Base-by-base conservation (phyloP, 2,888 invertebrate genomes). In the Aquatica leii region DNA sequence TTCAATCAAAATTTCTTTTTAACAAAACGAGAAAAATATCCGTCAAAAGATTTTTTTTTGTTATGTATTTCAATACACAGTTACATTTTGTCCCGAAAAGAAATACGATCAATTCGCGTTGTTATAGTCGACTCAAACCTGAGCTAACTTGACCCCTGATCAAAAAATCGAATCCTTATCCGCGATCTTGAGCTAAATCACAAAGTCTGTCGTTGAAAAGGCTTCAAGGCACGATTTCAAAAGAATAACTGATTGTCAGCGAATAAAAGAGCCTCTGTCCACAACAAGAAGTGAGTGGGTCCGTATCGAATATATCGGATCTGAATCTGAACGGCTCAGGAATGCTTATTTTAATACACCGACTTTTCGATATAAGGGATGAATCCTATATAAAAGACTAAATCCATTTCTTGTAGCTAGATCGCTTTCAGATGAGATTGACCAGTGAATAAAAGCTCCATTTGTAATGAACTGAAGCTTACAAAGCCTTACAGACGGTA, bases 341-440 rank as follows among this genome's bases (percentile, higher is more conserved):
- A 65, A 65, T 62, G 62, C 66, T 70, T 68, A 68, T 71, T 71
- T 69, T 69, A 66, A 69, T 69, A 66, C 65, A 67, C 70, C 69
- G 69, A 66, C 69, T 62, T 70, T 66, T 65, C 65, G 69, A 69
- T 69, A 69, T 61, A 58, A 49, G 58, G 68, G 63, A 67, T 61
- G 50, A 62, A 59, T 62, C 65, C 61, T 54, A 49, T 65, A 65
- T 59, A 65, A 65, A 65, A 65, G 76, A 74, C 75, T 70, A 77
- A 78, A 78, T 78, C 77, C 76, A 78, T 77, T 77, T 78, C 78
- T 78, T 76, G 75, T 77, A 76, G 77, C 77, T 69, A 75, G 78
- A 79, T 80, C 78, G 79, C 77, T 80, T 79, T 78, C 79, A 77
- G 78, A 78, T 76, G 79, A 80, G 80, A 80, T 80, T 80, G 80